phyloP scores from a whole-genome alignment of 2,888 invertebrate species.

The Cryptocheilus praepositus region DNA sequence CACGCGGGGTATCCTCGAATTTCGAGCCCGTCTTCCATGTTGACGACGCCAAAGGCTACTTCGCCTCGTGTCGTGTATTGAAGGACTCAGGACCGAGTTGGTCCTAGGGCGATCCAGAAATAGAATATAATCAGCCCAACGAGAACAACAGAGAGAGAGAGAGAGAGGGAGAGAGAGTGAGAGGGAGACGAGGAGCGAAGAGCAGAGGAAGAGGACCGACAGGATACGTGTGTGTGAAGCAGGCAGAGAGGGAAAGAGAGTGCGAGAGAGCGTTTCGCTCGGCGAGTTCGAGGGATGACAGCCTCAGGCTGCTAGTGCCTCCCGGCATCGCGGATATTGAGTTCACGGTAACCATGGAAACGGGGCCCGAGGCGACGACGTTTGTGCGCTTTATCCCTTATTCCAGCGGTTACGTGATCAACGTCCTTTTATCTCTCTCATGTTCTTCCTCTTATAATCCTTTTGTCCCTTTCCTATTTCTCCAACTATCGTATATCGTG shows the following conservation, averaged over 20 bases:
- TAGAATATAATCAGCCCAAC: constrained; percentile 73
- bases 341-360: constrained; percentile 74
- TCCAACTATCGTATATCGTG: constrained; percentile 11
- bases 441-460: constrained; percentile 28
- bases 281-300: constrained; percentile 73
- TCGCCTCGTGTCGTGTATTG: constrained; percentile 62
- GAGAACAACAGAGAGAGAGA: constrained; percentile 30
- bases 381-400: constrained; percentile 72
- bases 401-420: constrained; percentile 67
- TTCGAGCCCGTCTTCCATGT: constrained; percentile 67
- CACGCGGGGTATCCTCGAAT: constrained; percentile 56
- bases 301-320: constrained; percentile 64
- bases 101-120: constrained; percentile 69
- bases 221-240: constrained; percentile 6
- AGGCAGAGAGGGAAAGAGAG: constrained; percentile 25
- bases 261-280: constrained; percentile 59
- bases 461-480: constrained; percentile 14
- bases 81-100: constrained; percentile 56
- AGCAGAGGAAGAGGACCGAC: background rate
- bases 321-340: constrained; percentile 71
- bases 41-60: constrained; percentile 66
- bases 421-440: constrained; percentile 48
- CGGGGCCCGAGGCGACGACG: constrained; percentile 65
- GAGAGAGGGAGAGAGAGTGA: background rate
- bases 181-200: background rate